These are phyloP conservation scores for Hylia prasina DNA, from an alignment of 2,113 vertebrate species.

Conservation along the genomic window DNA sequence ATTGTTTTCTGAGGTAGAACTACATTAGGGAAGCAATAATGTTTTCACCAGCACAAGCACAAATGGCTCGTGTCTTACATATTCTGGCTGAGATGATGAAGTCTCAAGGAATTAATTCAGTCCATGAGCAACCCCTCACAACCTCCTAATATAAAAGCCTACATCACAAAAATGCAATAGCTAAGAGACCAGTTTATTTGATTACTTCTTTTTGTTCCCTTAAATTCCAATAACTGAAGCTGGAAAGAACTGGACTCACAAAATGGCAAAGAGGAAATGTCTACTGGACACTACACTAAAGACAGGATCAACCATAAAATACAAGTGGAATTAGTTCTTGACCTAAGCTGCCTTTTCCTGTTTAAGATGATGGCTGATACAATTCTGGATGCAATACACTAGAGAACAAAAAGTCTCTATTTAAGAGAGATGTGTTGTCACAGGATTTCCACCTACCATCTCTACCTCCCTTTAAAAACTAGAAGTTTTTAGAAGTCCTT, in stretches of 20 bases:
- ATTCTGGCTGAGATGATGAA: neutral
- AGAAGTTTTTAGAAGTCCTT: neutral
- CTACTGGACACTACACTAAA: neutral
- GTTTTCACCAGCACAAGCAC: neutral
- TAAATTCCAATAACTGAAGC: neutral
- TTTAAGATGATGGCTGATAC: neutral
- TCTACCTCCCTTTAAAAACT: neutral
- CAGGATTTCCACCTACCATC: neutral
- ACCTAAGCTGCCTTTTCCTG: neutral
- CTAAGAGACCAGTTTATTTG: neutral
- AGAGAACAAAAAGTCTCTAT: neutral
- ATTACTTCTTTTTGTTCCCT: neutral
- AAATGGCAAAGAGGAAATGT: neutral
- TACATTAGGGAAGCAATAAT: neutral
- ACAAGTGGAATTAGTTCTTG: neutral
- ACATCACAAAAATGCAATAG: neutral
- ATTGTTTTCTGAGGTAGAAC: neutral
- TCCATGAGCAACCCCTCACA: neutral
- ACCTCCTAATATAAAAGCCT: neutral
- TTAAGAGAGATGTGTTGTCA: neutral
- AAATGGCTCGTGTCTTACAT: neutral
- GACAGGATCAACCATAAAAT: neutral
- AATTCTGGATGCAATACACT: neutral
- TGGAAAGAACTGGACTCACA: neutral
- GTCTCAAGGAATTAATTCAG: conserved; percentile 1